Evolutionary conservation across 92 coral and sea anemone genomes (phyloP).

Genomic region (Porites divaricata): DNA sequence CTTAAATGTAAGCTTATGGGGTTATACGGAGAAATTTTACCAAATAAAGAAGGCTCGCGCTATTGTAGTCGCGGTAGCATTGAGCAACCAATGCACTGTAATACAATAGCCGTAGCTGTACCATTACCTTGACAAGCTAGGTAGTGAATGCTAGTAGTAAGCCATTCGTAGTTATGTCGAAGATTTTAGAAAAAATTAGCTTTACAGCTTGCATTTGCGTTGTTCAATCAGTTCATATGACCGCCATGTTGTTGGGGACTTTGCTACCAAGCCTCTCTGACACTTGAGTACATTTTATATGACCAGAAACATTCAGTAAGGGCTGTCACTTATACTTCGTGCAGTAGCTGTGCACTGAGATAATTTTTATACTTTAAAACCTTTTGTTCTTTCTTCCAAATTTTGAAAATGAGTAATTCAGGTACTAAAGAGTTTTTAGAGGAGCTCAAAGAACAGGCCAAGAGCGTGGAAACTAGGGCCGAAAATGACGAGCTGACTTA

Average conservation of each 20-base stretch:
- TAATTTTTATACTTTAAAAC: neutral
- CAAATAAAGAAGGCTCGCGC: no score
- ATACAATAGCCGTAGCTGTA: neutral
- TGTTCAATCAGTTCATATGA: neutral
- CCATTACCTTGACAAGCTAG: neutral
- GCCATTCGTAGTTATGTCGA: neutral
- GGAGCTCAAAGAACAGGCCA: conserved; percentile 69
- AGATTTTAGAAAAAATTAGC: neutral
- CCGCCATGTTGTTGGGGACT: conserved; percentile 18
- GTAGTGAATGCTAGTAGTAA: neutral
- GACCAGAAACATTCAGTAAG: neutral
- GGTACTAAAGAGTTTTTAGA: conserved; percentile 50
- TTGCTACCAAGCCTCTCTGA: conserved; percentile 26
- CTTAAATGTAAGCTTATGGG: no score
- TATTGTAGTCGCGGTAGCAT: no score
- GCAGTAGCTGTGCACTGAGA: neutral
- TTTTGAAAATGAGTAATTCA: conserved; percentile 20
- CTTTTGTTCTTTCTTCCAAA: neutral
- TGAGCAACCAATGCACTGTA: neutral
- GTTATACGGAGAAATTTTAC: no score
- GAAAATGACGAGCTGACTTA: conserved; percentile 27
- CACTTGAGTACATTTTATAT: neutral
- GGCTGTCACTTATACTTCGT: neutral
- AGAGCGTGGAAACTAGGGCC: conserved; percentile 1
- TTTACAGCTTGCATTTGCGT: no score